phyloP scores from a whole-genome alignment of 2,797 vertebrate genomes.

The Crocodylus rhombifer region DNA sequence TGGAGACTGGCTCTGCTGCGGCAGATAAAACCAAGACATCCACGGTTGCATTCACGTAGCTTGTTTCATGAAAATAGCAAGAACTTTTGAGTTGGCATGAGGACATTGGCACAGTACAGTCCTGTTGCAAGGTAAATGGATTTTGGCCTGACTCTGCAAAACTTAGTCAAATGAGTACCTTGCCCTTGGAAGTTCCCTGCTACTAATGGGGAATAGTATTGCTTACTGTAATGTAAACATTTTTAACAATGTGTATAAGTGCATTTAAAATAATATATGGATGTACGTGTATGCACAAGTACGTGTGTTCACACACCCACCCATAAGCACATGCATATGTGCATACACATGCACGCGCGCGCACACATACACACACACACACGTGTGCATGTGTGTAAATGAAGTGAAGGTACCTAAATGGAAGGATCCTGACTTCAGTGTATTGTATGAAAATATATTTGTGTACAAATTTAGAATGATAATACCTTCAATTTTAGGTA shows the following conservation, averaged over 20 bases:
- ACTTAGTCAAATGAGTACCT: not conserved
- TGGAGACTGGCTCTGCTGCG: not conserved
- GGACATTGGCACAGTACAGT: not conserved
- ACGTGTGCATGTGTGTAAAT: no score
- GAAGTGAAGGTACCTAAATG: not conserved
- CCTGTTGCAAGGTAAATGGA: not conserved
- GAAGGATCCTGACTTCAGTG: not conserved
- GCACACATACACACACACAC: no score
- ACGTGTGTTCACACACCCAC: no score
- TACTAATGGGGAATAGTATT: not conserved
- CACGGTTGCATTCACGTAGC: not conserved
- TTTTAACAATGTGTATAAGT: not conserved
- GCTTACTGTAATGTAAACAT: fast-evolving
- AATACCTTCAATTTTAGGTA: not conserved
- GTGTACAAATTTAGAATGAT: not conserved
- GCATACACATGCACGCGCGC: no score
- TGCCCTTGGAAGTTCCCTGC: not conserved
- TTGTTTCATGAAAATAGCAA: not conserved
- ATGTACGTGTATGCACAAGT: not conserved
- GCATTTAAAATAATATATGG: not conserved
- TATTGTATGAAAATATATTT: not conserved
- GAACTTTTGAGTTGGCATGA: not conserved
- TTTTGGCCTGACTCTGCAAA: not conserved
- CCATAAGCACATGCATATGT: no score
- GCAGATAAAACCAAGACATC: not conserved